phyloP scores from a whole-genome alignment of 2,888 invertebrate species.

The Escarpia spicata region DNA sequence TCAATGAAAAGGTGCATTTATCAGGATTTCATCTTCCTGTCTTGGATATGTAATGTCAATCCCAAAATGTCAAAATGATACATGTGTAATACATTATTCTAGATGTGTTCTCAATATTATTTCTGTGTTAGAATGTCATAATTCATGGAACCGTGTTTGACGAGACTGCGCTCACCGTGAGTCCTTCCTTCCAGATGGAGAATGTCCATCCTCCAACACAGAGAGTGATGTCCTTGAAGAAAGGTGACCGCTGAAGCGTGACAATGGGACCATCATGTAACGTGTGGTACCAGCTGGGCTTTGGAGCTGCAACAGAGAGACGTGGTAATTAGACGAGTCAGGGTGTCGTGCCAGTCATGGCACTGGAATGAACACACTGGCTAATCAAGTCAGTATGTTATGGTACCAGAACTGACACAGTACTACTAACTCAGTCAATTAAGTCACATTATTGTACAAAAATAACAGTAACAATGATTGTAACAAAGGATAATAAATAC shows the following conservation, averaged over 20 bases:
- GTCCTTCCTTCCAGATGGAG: constrained; percentile 79
- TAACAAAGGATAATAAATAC: neutral
- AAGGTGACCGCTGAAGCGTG: constrained; percentile 70
- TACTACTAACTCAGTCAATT: neutral
- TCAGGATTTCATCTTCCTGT: too few relatives aligned
- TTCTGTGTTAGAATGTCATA: neutral
- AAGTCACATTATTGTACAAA: neutral
- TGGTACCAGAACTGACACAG: neutral
- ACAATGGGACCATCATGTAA: constrained; percentile 62
- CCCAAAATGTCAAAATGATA: too few relatives aligned
- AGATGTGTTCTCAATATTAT: too few relatives aligned
- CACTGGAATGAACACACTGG: neutral
- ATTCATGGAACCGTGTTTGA: neutral
- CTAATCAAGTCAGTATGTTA: neutral
- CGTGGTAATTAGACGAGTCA: neutral
- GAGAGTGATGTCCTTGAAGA: constrained; percentile 72
- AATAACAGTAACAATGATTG: neutral
- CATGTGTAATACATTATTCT: too few relatives aligned
- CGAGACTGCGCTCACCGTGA: constrained; percentile 64
- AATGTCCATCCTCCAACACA: constrained; percentile 81
- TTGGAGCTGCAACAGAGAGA: constrained; percentile 54
- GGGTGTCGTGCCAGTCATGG: neutral
- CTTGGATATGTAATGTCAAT: too few relatives aligned
- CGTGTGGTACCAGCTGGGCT: constrained; percentile 62
- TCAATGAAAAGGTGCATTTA: too few relatives aligned